Percentiles rank a stretch among this genome's conserved stretches.
phyloP scores from a whole-genome alignment of 1,140 invertebrate genomes.

The Hypsibius dujardini region DNA sequence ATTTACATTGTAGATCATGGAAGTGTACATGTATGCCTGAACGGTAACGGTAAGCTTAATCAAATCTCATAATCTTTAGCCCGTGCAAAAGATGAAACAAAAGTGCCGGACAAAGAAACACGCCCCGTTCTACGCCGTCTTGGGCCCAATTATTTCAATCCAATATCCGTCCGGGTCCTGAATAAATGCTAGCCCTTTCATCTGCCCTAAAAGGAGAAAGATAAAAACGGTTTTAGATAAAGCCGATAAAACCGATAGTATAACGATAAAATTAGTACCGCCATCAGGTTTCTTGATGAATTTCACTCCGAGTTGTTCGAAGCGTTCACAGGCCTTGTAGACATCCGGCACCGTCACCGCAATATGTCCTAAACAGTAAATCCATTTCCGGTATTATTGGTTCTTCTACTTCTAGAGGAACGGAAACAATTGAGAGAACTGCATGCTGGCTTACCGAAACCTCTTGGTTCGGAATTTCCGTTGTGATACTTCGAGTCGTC shows the following conservation, averaged over 20 bases:
- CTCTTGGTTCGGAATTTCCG: slow-evolving; percentile 72
- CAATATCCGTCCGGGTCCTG: slow-evolving; percentile 88
- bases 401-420: neutral
- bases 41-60: no score
- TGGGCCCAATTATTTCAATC: slow-evolving; percentile 55
- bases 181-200: slow-evolving; percentile 83
- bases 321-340: slow-evolving; percentile 60
- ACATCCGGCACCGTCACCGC: slow-evolving; percentile 74
- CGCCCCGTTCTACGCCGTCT: no score
- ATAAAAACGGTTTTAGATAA: slow-evolving; percentile 16
- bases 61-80: no score
- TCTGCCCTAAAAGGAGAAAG: slow-evolving; percentile 43
- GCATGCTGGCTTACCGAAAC: slow-evolving; percentile 47
- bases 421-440: slow-evolving; percentile 1
- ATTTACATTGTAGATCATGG: no score
- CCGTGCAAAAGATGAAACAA: no score
- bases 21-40: no score
- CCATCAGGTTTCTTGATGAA: slow-evolving; percentile 76
- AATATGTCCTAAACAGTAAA: slow-evolving; percentile 51
- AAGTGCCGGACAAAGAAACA: no score
- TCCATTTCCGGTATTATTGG: neutral
- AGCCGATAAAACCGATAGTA: neutral
- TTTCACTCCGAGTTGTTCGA: slow-evolving; percentile 63
- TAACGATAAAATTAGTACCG: slow-evolving; percentile 33
- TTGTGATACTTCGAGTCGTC: slow-evolving; percentile 66